Base-by-base conservation (phyloP, 1,140 invertebrate species). In the Megalonaias nervosa region DNA sequence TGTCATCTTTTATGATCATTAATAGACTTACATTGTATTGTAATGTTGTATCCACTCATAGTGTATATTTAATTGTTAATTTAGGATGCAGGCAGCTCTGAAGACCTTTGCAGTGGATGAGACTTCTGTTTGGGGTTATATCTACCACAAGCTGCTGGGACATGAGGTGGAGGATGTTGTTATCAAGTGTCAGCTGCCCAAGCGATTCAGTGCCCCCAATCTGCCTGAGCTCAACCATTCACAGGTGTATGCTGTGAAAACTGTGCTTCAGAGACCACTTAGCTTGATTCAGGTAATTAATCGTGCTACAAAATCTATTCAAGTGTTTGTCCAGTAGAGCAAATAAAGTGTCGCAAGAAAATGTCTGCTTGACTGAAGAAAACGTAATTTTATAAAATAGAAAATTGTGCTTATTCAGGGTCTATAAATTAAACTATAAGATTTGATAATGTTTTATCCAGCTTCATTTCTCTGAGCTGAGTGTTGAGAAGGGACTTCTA, bases 221-320 rank as follows among this genome's bases (percentile, higher is more conserved):
- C 91, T 99, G 67, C 99, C 99, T 0, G 98, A 99, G 88, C 92
- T 99, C 12, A 99, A 99, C 91, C 94, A 97, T 78, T 99, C 97
- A 0, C 97, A 98, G 92, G 97, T 99, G 0, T 99, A 98, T 91
- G 99, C 99, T n/a, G 98, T 99, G 0, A 99, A 99, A 89, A 98
- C 99, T 88, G 98, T 98, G 0, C 92, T 99, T 1, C 98, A 99
- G 89, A 93, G 98, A n/a, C 98, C 98, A 0, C 90, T 99, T 12
- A 98, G 97, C 26, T 90, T 99, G 1, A 99, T 99, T 86, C 99
- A 99, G 93, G 97, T 93, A 81, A 19, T 56, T 56, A 14, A 5
- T 65, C 0, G 17, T 6, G 31, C 38, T 48, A 48, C 38, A 48
- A 48, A 48, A 48, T 11, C 38, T 11, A 0, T 6, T 48, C 6